Conservation (phyloP, 2,888 invertebrate species). For the Spicauda simplicius region DNA sequence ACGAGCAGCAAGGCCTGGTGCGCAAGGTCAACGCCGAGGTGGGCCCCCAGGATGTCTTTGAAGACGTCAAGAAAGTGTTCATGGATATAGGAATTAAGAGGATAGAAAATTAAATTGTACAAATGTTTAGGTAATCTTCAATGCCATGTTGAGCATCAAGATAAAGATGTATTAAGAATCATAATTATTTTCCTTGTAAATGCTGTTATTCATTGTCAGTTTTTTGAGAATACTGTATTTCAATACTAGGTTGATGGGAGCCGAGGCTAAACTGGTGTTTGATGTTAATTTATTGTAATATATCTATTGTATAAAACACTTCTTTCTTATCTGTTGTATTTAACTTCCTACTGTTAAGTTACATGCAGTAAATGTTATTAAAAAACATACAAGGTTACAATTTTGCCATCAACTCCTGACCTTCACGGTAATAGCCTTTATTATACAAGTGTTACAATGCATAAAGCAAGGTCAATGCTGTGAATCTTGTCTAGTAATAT, state of each 20-base stretch:
- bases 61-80: slow-evolving; percentile 83
- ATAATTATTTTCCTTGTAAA: slow-evolving; percentile 25
- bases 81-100: slow-evolving; percentile 61
- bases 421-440: slow-evolving; percentile 28
- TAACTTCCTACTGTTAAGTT: slow-evolving; percentile 17
- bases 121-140: slow-evolving; percentile 47
- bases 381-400: slow-evolving; percentile 16
- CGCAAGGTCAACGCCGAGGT: slow-evolving; percentile 90
- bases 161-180: slow-evolving; percentile 23
- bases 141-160: slow-evolving; percentile 1
- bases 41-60: slow-evolving; percentile 87
- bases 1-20: slow-evolving; percentile 89
- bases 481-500: neutral
- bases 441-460: neutral
- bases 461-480: neutral
- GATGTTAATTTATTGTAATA: slow-evolving; percentile 20
- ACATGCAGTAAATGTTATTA: slow-evolving; percentile 24
- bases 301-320: slow-evolving; percentile 26
- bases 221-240: neutral
- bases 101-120: slow-evolving; percentile 54
- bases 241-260: neutral
- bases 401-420: slow-evolving; percentile 7
- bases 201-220: slow-evolving; percentile 2
- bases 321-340: slow-evolving; percentile 16
- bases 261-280: neutral